phyloP scores from a whole-genome alignment of 2,797 vertebrate species.

The Neostethus bicornis region DNA sequence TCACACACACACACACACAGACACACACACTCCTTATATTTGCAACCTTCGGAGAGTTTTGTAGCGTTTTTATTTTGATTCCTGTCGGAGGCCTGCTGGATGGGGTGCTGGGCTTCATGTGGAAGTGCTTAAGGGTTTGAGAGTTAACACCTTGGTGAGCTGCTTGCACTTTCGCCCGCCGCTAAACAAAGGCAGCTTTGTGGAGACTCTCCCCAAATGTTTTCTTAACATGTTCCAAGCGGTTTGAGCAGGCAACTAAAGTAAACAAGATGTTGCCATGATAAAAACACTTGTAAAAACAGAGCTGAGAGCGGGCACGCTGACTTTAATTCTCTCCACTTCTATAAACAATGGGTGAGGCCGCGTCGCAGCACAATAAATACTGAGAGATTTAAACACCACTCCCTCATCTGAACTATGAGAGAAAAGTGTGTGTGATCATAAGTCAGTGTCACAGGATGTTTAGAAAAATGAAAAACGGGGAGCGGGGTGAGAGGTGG shows the following conservation, averaged over 20 bases:
- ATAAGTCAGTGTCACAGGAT: conserved; percentile 37
- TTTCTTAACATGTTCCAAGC: conserved; percentile 99
- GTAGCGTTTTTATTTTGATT: conserved; percentile 76
- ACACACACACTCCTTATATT: conserved; percentile 21
- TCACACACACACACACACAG: conserved; percentile 42
- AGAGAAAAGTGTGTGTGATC: conserved; percentile 25
- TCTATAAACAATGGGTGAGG: conserved; percentile 83
- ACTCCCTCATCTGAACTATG: conserved; percentile 65
- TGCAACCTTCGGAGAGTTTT: conserved; percentile 42
- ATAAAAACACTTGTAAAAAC: conserved; percentile 99
- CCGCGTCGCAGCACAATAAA: conserved; percentile 77
- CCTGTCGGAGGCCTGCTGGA: conserved; percentile 84
- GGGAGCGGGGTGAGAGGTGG: no score
- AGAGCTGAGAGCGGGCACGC: conserved; percentile 83
- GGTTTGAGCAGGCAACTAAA: conserved; percentile 99
- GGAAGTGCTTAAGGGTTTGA: conserved; percentile 98
- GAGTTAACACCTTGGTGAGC: conserved; percentile 99
- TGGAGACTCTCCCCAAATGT: conserved; percentile 94
- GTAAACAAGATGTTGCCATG: conserved; percentile 99
- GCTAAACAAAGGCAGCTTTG: conserved; percentile 98
- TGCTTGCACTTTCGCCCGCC: conserved; percentile 85
- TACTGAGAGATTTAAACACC: conserved; percentile 72
- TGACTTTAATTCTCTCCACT: conserved; percentile 78
- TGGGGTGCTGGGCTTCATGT: conserved; percentile 86
- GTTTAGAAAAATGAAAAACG: conserved; percentile 43